Evolutionary conservation across 1,140 invertebrate species (phyloP).

Genomic region (Chironomus tepperi): DNA sequence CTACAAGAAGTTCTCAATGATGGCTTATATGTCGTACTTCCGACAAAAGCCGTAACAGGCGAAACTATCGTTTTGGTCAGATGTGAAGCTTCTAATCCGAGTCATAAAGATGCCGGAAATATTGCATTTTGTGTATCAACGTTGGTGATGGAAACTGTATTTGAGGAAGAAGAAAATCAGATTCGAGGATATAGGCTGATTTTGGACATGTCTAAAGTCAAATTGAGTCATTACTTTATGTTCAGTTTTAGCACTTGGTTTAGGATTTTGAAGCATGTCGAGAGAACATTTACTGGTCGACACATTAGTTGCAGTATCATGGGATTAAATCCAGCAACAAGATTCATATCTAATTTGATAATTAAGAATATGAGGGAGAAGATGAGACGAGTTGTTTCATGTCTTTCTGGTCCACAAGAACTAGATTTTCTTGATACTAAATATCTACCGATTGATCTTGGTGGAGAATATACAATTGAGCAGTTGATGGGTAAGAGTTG

Average conservation of each 20-base stretch:
- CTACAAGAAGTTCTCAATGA: not conserved
- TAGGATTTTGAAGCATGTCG: slow-evolving; percentile 28
- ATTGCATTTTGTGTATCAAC: not conserved
- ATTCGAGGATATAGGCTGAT: slow-evolving; percentile 63
- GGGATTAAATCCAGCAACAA: slow-evolving; percentile 63
- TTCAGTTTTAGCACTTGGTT: slow-evolving; percentile 48
- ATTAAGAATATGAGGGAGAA: slow-evolving; percentile 74
- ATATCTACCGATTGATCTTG: slow-evolving; percentile 71
- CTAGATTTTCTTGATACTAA: slow-evolving; percentile 45
- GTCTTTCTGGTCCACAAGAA: slow-evolving; percentile 53
- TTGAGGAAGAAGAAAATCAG: slow-evolving; percentile 75
- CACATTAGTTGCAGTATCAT: slow-evolving; percentile 76
- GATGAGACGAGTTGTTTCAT: slow-evolving; percentile 61
- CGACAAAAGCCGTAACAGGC: not conserved
- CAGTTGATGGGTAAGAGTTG: slow-evolving; percentile 64
- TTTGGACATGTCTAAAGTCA: slow-evolving; percentile 61
- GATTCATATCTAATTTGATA: slow-evolving; percentile 70
- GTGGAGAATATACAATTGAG: slow-evolving; percentile 67
- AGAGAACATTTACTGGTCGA: slow-evolving; percentile 73
- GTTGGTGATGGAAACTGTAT: slow-evolving; percentile 50
- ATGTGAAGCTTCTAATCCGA: not conserved
- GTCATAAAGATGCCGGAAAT: not conserved
- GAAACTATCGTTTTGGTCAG: not conserved
- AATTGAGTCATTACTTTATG: slow-evolving; percentile 62
- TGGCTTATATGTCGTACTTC: not conserved